Conservation (phyloP, 92 coral and sea anemone species). For the Porites lobata region DNA sequence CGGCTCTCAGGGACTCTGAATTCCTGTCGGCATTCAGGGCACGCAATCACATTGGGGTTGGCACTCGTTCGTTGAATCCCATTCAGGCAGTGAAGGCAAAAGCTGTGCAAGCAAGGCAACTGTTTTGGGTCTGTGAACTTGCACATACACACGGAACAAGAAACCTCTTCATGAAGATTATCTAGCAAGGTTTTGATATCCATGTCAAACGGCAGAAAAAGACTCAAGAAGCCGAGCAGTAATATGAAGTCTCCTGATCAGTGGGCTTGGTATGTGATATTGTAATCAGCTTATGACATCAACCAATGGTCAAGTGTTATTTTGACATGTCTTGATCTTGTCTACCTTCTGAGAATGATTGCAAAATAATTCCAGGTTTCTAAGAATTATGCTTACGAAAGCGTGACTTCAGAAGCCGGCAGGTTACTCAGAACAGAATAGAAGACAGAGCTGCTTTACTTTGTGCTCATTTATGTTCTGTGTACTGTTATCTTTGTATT, state of each 20-base stretch:
- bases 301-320: neutral
- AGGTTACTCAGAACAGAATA: neutral
- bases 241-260: too few relatives aligned
- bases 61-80: neutral
- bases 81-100: neutral
- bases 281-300: neutral
- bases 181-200: neutral
- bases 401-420: neutral
- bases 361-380: neutral
- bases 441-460: too few relatives aligned
- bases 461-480: too few relatives aligned
- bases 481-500: too few relatives aligned
- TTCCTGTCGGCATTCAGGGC: neutral
- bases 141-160: neutral
- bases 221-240: neutral
- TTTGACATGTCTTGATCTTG: neutral
- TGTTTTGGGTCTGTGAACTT: neutral
- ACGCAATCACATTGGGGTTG: neutral
- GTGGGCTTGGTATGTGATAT: neutral
- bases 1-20: neutral
- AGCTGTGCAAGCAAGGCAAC: neutral
- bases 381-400: neutral
- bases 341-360: neutral
- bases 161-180: neutral
- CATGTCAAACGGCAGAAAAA: neutral